A percentile compares a stretch with the other conserved stretches of the same genome.
Conservation (phyloP, 2,797 vertebrate genomes). For the Moxostoma hubbsi region DNA sequence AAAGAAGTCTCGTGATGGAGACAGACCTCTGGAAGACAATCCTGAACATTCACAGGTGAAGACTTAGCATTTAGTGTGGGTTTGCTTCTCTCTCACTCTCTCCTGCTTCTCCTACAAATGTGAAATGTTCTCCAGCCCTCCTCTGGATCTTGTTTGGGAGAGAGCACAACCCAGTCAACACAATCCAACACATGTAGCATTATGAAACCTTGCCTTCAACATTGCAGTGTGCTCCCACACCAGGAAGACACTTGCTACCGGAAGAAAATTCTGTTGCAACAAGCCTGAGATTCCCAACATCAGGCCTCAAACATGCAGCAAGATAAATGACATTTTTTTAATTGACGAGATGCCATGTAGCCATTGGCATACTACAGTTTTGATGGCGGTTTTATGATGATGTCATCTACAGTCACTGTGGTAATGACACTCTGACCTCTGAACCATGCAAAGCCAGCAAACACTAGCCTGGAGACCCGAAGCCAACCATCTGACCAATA, state of each 20-base stretch:
- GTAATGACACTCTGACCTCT: constrained; percentile 35
- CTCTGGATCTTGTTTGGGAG: constrained; percentile 36
- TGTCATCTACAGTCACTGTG: constrained; percentile 48
- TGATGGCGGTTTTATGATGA: constrained; percentile 32
- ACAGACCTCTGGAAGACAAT: constrained; percentile 85
- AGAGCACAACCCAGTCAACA: constrained; percentile 27
- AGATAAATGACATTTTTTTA: constrained; percentile 16
- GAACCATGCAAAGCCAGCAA: constrained; percentile 41
- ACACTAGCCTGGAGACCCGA: constrained; percentile 45
- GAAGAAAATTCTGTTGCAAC: constrained; percentile 13
- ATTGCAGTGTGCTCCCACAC: constrained; percentile 5
- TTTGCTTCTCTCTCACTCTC: constrained; percentile 50
- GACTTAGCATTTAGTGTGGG: constrained; percentile 69
- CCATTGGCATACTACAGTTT: constrained; percentile 8
- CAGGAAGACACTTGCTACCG: background rate
- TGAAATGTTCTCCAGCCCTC: constrained; percentile 48
- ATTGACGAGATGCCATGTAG: constrained; percentile 14
- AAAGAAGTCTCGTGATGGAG: constrained; percentile 81
- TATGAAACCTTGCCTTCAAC: constrained; percentile 24
- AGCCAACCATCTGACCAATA: constrained; percentile 16
- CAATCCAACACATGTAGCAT: constrained; percentile 31
- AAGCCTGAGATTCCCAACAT: constrained; percentile 26
- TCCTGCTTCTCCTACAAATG: constrained; percentile 45
- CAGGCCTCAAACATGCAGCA: constrained; percentile 24
- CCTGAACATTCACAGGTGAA: constrained; percentile 81